These are phyloP conservation scores for Physocephala rufipes DNA, from an alignment of 2,888 invertebrate genomes.

Conservation along the genomic window DNA sequence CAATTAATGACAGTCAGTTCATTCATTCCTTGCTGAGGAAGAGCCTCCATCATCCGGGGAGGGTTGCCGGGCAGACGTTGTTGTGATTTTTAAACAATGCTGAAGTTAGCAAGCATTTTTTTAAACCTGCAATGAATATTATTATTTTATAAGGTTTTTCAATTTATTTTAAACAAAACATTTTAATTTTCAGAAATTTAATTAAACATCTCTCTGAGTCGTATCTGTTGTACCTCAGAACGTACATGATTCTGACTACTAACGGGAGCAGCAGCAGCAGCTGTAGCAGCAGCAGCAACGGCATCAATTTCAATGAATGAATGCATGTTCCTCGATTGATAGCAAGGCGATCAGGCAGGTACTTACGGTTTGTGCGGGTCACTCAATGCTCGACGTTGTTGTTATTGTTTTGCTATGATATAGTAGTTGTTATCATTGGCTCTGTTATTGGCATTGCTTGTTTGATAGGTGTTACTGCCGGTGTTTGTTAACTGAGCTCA, in stretches of 20 bases:
- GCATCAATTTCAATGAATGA: neutral
- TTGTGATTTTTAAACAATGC: constrained; percentile 38
- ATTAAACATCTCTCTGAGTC: constrained; percentile 63
- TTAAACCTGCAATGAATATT: constrained; percentile 9
- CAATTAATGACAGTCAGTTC: neutral
- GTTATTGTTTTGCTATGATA: constrained; percentile 30
- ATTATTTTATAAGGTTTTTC: constrained; percentile 56
- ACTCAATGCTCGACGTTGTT: constrained; percentile 10
- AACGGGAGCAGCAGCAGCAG: constrained; percentile 7
- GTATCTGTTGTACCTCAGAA: too few species aligned
- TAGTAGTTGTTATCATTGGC: constrained; percentile 16
- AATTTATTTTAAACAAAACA: constrained; percentile 66
- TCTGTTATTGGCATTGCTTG: constrained; percentile 9
- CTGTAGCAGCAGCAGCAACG: neutral
- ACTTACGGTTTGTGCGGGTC: neutral
- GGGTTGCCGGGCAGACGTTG: constrained; percentile 39
- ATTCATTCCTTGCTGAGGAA: neutral
- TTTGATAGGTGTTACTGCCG: neutral
- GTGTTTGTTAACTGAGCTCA: neutral
- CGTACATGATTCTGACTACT: neutral
- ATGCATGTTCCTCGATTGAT: constrained; percentile 50
- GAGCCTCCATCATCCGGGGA: too few species aligned
- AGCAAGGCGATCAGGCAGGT: constrained; percentile 11
- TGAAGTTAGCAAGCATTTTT: constrained; percentile 33
- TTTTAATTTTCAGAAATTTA: constrained; percentile 66